These are phyloP conservation scores for Micrasema longulum DNA, from an alignment of 1,140 invertebrate genomes.

Conservation along the genomic window DNA sequence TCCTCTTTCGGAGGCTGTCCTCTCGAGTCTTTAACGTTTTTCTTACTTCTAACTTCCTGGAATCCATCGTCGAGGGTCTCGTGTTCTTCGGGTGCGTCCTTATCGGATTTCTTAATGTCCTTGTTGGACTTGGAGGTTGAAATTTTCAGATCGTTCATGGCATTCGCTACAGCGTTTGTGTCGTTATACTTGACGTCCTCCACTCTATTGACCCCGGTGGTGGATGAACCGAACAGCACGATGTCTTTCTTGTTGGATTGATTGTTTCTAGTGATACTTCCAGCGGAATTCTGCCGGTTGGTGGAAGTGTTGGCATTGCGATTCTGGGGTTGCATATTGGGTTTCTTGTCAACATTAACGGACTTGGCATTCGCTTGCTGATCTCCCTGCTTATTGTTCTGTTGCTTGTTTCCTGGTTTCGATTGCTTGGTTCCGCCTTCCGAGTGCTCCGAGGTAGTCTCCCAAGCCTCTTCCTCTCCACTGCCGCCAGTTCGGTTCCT, in stretches of 20 bases:
- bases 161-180: constrained; percentile 69
- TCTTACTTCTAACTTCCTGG: constrained; percentile 88
- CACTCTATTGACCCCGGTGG: constrained; percentile 64
- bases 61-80: constrained; percentile 81
- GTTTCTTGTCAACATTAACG: constrained; percentile 12
- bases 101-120: constrained; percentile 56
- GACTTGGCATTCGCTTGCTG: not conserved
- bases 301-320: constrained; percentile 23
- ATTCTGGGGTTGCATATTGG: constrained; percentile 42
- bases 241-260: constrained; percentile 49
- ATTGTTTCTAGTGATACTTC: constrained; percentile 46
- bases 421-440: constrained; percentile 64
- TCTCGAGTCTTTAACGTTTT: constrained; percentile 75
- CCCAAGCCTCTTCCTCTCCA: constrained; percentile 75
- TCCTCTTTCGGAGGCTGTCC: constrained; percentile 65
- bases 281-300: constrained; percentile 52
- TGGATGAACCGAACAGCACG: constrained; percentile 41
- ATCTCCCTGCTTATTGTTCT: constrained; percentile 5
- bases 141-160: constrained; percentile 64
- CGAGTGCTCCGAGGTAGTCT: constrained; percentile 77
- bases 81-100: constrained; percentile 56
- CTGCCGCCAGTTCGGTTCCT: constrained; percentile 55
- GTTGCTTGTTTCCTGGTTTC: constrained; percentile 55
- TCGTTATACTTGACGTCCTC: constrained; percentile 72
- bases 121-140: constrained; percentile 56